Base-by-base conservation (phyloP, 1,140 invertebrate species). In the Mizuhopecten yessoensis region DNA sequence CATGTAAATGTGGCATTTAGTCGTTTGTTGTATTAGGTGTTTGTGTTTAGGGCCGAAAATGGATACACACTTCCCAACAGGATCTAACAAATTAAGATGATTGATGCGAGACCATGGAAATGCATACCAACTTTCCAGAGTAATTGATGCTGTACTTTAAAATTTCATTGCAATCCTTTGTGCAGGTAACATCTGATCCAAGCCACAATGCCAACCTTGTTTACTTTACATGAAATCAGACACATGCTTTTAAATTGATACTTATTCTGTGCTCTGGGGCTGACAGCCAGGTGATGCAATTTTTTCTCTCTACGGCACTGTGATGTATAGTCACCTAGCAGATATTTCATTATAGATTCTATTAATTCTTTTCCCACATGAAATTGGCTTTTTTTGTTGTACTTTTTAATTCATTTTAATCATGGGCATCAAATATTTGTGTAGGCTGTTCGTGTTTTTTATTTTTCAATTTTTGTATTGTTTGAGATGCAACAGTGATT, bases 1-100 rank as follows among this genome's bases (percentile, higher is more conserved):
- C 17, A 29, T 75, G 57, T 75, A n/a, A 75, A n/a, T 75, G 57
- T 29, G n/a, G 57, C n/a, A 75, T 75, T 75, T 75, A 75, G 57
- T 29, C 29, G 23, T 75, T 75, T 29, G 57, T 75, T 29, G n/a
- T 75, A 29, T 75, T 29, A 29, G 23, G 57, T 75, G 23, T n/a
- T 0, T 75, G 23, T 75, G 57, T 75, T 20, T 7, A 57, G 20
- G 45, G 45, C 17, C 20, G 45, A 11, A 57, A 20, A 23, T 57
- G 23, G 45, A 57, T 57, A 57, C 17, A 57, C 23, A 23, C 20
- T 23, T 57, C 15, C 13, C 45, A 15, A 57, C 57, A 75, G n/a
- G 23, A 0, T 75, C 23, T 20, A 9, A 13, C 57, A 75, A n/a
- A 75, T 17, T 0, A 29, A n/a, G 23, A 9, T 75, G 42, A 45